Evolutionary conservation across 2,113 vertebrate genomes (phyloP).

Genomic region (Taurulus bubalis): DNA sequence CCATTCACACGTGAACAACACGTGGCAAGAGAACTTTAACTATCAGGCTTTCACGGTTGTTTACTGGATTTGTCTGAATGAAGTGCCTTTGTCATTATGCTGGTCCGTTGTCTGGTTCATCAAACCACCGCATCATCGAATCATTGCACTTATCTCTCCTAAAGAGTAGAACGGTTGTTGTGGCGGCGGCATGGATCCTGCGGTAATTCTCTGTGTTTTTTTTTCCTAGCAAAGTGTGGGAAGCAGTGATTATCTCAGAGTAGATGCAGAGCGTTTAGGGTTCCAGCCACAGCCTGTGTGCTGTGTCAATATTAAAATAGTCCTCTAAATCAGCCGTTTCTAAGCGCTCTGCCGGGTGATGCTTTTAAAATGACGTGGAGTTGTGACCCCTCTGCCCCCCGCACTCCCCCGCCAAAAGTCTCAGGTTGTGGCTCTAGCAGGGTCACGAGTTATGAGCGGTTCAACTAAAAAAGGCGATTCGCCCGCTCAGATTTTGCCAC

Average conservation of each 20-base stretch:
- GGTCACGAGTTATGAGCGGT: background rate
- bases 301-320: background rate
- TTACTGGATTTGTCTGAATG: background rate
- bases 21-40: too few relatives aligned
- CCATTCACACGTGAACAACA: background rate
- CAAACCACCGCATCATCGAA: background rate
- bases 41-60: background rate
- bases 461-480: background rate
- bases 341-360: background rate
- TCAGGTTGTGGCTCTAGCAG: background rate
- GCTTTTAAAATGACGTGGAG: background rate
- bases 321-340: background rate
- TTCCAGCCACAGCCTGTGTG: background rate
- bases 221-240: too few relatives aligned
- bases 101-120: conserved; percentile 7
- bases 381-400: too few relatives aligned
- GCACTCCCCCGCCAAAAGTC: too few relatives aligned
- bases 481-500: background rate
- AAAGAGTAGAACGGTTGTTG: background rate
- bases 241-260: background rate
- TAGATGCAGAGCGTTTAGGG: background rate
- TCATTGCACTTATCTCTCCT: background rate
- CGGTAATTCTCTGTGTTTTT: background rate
- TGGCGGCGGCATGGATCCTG: background rate
- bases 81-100: background rate